phyloP scores from a whole-genome alignment of 2,797 vertebrate genomes.

The Kryptolebias ocellatus region DNA sequence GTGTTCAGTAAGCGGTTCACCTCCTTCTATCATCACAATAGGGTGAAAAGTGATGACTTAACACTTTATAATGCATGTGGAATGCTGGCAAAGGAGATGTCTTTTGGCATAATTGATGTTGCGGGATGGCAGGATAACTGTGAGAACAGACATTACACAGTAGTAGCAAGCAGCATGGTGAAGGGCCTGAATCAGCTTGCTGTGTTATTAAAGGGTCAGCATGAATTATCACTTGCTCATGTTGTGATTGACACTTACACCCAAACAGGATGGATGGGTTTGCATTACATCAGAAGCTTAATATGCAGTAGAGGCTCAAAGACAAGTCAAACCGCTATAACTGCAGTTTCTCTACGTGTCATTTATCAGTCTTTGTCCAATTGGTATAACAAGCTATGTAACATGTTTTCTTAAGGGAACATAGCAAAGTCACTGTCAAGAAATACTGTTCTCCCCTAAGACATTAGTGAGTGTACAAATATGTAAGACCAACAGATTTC shows the following conservation, averaged over 20 bases:
- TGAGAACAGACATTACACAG: constrained; percentile 61
- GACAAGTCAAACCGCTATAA: background rate
- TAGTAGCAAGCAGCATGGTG: constrained; percentile 38
- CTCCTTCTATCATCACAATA: constrained; percentile 29
- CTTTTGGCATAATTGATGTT: constrained; percentile 70
- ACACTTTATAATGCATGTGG: constrained; percentile 58
- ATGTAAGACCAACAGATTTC: background rate
- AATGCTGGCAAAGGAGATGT: constrained; percentile 47
- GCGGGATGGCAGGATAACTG: constrained; percentile 47
- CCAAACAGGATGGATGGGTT: constrained; percentile 36
- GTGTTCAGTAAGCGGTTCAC: background rate
- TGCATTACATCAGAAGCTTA: constrained; percentile 1
- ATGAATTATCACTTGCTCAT: constrained; percentile 47
- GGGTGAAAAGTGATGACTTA: constrained; percentile 56
- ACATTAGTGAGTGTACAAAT: constrained; percentile 1
- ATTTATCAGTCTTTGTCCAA: background rate
- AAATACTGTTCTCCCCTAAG: background rate
- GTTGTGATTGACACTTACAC: constrained; percentile 15
- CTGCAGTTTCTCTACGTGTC: background rate
- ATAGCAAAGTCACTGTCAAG: too few relatives aligned
- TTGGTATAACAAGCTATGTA: background rate
- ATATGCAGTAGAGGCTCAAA: constrained; percentile 6
- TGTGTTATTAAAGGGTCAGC: constrained; percentile 40
- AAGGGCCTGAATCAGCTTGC: constrained; percentile 45
- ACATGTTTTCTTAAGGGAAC: too few relatives aligned